These are phyloP conservation scores for Regulus satrapa DNA, from an alignment of 2,113 vertebrate genomes.

Conservation along the genomic window DNA sequence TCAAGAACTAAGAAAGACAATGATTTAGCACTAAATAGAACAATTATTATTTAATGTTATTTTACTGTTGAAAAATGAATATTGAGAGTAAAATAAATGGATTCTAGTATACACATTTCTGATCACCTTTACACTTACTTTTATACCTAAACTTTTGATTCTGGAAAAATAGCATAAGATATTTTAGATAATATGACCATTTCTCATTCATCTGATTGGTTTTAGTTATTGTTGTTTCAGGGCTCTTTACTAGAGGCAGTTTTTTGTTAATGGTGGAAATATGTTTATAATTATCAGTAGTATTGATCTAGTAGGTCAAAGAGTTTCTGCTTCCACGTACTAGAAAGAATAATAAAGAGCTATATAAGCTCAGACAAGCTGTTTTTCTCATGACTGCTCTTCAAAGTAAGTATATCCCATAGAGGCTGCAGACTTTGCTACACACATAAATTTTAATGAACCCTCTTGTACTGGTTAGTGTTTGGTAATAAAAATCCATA, in stretches of 20 bases:
- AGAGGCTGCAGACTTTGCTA: neutral
- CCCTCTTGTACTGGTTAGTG: neutral
- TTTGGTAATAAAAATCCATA: neutral
- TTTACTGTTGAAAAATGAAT: neutral
- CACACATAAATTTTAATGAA: neutral
- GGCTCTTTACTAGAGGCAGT: neutral
- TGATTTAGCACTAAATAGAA: neutral
- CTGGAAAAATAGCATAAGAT: neutral
- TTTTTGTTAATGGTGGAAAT: neutral
- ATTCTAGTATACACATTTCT: neutral
- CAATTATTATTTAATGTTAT: neutral
- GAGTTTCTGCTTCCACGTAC: neutral
- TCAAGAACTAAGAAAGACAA: neutral
- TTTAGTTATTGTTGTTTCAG: neutral
- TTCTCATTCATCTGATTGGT: neutral
- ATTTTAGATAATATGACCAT: neutral
- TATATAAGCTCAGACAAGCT: neutral
- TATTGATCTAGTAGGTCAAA: neutral
- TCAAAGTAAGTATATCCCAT: neutral
- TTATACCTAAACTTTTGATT: neutral
- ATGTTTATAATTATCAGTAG: neutral
- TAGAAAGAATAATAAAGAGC: neutral
- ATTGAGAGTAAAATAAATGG: neutral
- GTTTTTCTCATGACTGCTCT: neutral
- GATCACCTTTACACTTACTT: neutral